Conservation (phyloP, 2,888 invertebrate species). For the Frankliniella fusca region DNA sequence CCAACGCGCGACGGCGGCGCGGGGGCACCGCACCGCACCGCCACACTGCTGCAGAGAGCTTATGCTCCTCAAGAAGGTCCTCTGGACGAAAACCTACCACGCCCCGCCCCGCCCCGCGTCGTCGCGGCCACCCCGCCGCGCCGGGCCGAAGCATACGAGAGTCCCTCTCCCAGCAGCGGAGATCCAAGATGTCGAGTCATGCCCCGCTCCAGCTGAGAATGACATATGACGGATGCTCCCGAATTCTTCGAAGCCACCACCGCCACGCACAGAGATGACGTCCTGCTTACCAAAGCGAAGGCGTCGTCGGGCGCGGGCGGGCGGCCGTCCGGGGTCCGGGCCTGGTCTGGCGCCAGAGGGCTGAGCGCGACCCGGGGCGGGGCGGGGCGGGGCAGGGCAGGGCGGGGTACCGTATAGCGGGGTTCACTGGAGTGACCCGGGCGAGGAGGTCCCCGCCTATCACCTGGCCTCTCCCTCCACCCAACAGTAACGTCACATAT, state of each 20-base stretch:
- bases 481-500: no score
- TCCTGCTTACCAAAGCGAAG: no score
- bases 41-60: background rate
- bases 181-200: background rate
- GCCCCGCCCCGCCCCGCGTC: constrained; percentile 39
- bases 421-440: no score
- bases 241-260: background rate
- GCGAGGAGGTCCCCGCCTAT: no score
- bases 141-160: background rate
- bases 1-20: background rate
- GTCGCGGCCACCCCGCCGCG: background rate
- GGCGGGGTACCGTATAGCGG: no score
- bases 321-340: no score
- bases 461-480: no score
- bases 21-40: background rate
- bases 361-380: no score
- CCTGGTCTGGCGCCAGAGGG: no score
- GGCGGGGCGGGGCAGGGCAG: no score
- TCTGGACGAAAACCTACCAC: constrained; percentile 34
- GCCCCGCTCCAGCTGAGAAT: background rate
- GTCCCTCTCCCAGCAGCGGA: background rate
- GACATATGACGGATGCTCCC: constrained; percentile 11
- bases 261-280: no score
- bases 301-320: no score
- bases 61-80: background rate